Evolutionary conservation across 2,113 vertebrate species (phyloP).

Genomic region (Engraulis encrasicolus): DNA sequence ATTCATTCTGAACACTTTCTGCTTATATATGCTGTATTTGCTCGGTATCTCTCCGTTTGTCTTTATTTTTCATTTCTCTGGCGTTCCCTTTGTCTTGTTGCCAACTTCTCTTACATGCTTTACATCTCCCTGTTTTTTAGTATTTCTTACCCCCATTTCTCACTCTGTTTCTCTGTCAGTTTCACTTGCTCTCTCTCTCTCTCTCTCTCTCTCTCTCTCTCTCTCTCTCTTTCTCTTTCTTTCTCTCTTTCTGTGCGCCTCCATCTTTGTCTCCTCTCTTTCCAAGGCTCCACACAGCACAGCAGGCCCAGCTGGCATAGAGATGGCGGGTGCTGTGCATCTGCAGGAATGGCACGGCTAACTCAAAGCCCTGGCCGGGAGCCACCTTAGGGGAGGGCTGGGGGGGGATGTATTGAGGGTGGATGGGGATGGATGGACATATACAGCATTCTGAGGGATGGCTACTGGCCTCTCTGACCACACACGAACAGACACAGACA

Average conservation of each 20-base stretch:
- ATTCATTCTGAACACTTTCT: not conserved
- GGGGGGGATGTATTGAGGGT: no score
- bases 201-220: not conserved
- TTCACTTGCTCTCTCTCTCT: not conserved
- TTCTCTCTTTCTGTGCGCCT: not conserved
- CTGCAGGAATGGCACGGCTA: slow-evolving; percentile 71
- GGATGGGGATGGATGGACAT: not conserved
- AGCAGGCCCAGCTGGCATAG: slow-evolving; percentile 69
- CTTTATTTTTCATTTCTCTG: no score
- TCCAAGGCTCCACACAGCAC: slow-evolving; percentile 20
- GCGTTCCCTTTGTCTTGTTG: no score
- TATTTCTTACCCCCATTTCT: not conserved
- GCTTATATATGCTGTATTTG: not conserved
- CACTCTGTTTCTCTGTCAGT: not conserved
- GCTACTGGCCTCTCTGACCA: slow-evolving; percentile 11
- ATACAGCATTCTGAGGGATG: slow-evolving; percentile 13
- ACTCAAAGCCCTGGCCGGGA: slow-evolving; percentile 72
- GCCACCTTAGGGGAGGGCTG: slow-evolving; percentile 61
- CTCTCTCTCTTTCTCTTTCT: not conserved
- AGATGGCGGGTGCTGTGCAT: slow-evolving; percentile 61
- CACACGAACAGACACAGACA: not conserved
- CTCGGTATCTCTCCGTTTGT: no score
- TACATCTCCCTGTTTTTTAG: not conserved
- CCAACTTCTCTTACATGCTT: no score
- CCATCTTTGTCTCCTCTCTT: not conserved